These are phyloP conservation scores for Papilio demoleus DNA, from an alignment of 2,888 invertebrate genomes.

Conservation along the genomic window DNA sequence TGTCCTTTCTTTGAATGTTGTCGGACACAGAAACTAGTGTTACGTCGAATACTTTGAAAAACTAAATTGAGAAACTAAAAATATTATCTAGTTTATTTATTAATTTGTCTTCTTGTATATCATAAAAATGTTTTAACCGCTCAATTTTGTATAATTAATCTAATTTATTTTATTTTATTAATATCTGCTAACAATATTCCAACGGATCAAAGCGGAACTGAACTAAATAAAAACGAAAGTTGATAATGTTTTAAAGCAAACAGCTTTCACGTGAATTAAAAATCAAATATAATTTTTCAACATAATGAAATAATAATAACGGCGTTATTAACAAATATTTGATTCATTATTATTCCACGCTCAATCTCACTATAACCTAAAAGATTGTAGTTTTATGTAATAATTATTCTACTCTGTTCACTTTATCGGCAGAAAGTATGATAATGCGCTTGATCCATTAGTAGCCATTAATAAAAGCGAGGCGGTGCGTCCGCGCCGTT, in stretches of 20 bases:
- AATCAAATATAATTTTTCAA: conserved; percentile 5
- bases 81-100: too few relatives aligned
- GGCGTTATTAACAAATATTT: not conserved
- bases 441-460: conserved; percentile 69
- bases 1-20: not conserved
- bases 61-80: too few relatives aligned
- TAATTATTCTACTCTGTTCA: conserved; percentile 53
- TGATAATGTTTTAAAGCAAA: conserved; percentile 15
- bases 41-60: too few relatives aligned
- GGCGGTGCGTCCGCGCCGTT: conserved; percentile 40
- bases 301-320: not conserved
- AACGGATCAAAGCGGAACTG: conserved; percentile 1
- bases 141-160: too few relatives aligned
- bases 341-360: too few relatives aligned
- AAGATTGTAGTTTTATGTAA: conserved; percentile 56
- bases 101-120: too few relatives aligned
- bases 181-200: not conserved
- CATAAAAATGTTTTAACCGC: too few relatives aligned
- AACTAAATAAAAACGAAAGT: conserved; percentile 12
- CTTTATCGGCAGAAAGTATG: conserved; percentile 66
- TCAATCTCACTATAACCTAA: conserved; percentile 1
- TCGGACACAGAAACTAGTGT: not conserved
- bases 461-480: conserved; percentile 60
- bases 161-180: too few relatives aligned
- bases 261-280: conserved; percentile 11